Percentiles rank a stretch among this genome's conserved stretches.
Evolutionary conservation across 2,113 vertebrate species (phyloP).

Genomic region (Anhinga rufa): DNA sequence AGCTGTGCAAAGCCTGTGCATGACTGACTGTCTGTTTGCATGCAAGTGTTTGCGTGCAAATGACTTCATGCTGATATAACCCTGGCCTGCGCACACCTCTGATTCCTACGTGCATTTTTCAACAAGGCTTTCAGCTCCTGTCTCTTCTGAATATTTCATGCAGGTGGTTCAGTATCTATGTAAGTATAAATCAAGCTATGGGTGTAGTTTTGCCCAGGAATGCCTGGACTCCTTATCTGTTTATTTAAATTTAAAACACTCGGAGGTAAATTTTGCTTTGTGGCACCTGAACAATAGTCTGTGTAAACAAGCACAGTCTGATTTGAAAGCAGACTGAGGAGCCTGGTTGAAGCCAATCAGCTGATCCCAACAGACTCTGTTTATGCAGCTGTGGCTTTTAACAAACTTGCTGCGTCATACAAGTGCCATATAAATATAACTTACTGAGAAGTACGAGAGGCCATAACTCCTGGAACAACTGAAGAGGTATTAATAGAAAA

Average conservation of each 20-base stretch:
- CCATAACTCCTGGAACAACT: neutral
- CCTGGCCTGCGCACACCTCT: fast-evolving
- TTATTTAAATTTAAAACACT: neutral
- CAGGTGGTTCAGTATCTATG: neutral
- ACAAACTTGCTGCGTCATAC: neutral
- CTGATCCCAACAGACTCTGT: constrained; percentile 7
- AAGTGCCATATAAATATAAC: constrained; percentile 51
- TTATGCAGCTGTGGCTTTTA: constrained; percentile 49
- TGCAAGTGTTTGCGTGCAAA: neutral
- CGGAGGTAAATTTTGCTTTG: neutral
- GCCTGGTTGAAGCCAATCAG: neutral
- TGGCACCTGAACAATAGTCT: neutral
- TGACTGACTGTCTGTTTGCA: fast-evolving
- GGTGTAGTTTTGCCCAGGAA: neutral
- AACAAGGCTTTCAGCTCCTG: neutral
- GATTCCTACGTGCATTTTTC: neutral
- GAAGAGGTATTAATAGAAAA: constrained; percentile 42
- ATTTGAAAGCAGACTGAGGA: constrained; percentile 18
- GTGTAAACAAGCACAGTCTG: neutral
- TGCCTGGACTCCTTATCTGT: neutral
- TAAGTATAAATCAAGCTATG: neutral
- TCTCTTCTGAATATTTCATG: neutral
- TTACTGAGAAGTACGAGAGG: neutral
- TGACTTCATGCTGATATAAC: neutral
- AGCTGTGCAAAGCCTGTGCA: neutral